Conservation (phyloP, 2,113 vertebrate species). For the Coryphaenoides rupestris region DNA sequence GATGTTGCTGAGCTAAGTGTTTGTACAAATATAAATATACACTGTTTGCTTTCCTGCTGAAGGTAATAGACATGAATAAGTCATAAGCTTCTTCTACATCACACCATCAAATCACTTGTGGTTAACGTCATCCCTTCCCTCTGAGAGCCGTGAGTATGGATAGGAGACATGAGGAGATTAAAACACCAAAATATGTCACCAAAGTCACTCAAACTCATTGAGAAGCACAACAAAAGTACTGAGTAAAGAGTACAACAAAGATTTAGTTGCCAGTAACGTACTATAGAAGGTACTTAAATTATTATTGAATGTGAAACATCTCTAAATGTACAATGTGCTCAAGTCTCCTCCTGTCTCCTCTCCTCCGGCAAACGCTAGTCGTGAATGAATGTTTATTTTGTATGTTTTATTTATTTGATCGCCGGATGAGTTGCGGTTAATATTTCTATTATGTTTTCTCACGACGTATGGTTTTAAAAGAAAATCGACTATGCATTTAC, state of each 20-base stretch:
- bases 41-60: slow-evolving; percentile 59
- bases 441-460: slow-evolving; percentile 78
- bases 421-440: slow-evolving; percentile 64
- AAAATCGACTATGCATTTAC: slow-evolving; percentile 65
- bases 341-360: slow-evolving; percentile 1
- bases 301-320: neutral
- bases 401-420: slow-evolving; percentile 82
- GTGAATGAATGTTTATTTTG: slow-evolving; percentile 69
- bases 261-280: too few species aligned
- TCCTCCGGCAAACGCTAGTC: slow-evolving; percentile 33
- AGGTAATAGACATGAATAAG: slow-evolving; percentile 36
- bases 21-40: slow-evolving; percentile 69
- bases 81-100: slow-evolving; percentile 59
- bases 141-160: neutral
- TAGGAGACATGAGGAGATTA: too few species aligned
- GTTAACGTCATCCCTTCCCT: slow-evolving; percentile 21
- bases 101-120: slow-evolving; percentile 34
- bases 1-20: slow-evolving; percentile 76
- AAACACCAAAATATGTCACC: neutral
- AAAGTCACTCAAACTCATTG: too few species aligned
- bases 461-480: slow-evolving; percentile 65
- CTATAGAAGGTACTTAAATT: too few species aligned
- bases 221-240: neutral
- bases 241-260: too few species aligned
- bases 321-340: neutral